Evolutionary conservation across 2,797 vertebrate genomes (phyloP).

Genomic region (Sebastiscus tertius): DNA sequence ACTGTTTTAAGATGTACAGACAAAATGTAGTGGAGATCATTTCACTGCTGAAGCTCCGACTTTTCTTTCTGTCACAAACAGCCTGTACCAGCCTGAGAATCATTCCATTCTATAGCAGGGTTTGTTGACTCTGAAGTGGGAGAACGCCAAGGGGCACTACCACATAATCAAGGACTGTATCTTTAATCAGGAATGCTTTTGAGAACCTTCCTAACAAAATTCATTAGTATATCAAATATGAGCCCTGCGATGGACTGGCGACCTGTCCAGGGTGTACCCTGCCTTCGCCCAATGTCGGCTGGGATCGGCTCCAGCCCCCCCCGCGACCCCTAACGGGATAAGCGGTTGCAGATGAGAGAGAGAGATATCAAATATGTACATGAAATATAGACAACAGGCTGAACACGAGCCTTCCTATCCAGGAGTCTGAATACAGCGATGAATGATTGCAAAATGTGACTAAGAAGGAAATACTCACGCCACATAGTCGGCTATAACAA

Average conservation of each 20-base stretch:
- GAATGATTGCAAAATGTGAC: neutral
- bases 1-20: neutral
- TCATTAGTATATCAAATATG: neutral
- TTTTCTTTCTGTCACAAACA: neutral
- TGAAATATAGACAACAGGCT: neutral
- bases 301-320: no score
- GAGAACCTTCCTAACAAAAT: neutral
- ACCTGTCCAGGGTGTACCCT: no score
- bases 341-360: no score
- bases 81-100: neutral
- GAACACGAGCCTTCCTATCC: neutral
- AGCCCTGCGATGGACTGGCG: no score
- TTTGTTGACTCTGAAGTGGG: neutral
- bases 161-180: neutral
- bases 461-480: conserved; percentile 85
- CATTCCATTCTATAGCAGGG: neutral
- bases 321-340: no score
- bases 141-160: neutral
- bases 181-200: neutral
- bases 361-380: neutral
- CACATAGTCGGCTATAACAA: conserved; percentile 94
- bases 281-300: no score
- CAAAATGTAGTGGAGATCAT: neutral
- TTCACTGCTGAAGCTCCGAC: neutral
- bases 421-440: neutral